A percentile compares a stretch with the other conserved stretches of the same genome.
These are phyloP conservation scores for Drosophila nikananu DNA, from an alignment of 1,140 invertebrate species.

Conservation along the genomic window DNA sequence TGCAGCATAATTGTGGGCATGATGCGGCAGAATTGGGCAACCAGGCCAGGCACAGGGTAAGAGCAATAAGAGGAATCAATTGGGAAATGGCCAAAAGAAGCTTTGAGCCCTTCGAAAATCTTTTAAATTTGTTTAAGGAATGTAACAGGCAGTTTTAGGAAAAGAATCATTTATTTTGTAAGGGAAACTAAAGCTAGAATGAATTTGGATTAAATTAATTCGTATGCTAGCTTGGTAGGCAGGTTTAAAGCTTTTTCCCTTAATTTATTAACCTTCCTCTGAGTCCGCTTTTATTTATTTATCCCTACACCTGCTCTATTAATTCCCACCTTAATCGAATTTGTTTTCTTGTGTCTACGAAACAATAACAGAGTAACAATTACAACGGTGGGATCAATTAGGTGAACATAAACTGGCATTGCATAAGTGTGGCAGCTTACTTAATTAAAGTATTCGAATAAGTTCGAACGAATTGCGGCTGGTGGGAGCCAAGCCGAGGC, in stretches of 20 bases:
- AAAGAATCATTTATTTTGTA: fast-evolving
- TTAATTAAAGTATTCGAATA: slow-evolving; percentile 76
- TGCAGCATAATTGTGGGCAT: slow-evolving; percentile 59
- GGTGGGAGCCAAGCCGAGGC: slow-evolving; percentile 39
- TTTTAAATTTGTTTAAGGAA: neutral
- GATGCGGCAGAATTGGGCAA: slow-evolving; percentile 61
- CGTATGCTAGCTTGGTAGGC: fast-evolving
- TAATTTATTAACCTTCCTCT: neutral
- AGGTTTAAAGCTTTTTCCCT: neutral
- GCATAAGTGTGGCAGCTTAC: slow-evolving; percentile 57
- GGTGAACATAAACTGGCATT: slow-evolving; percentile 42
- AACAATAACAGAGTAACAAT: slow-evolving; percentile 29
- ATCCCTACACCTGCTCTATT: slow-evolving; percentile 8
- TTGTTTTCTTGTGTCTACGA: neutral
- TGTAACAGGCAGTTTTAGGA: neutral
- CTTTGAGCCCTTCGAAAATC: neutral
- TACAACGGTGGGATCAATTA: slow-evolving; percentile 41
- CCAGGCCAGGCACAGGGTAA: slow-evolving; percentile 6
- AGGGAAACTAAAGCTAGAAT: neutral
- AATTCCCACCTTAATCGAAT: slow-evolving; percentile 36
- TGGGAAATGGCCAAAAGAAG: slow-evolving; percentile 12
- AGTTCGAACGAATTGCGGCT: slow-evolving; percentile 25
- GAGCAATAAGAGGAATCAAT: slow-evolving; percentile 13
- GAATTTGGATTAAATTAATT: neutral
- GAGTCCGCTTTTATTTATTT: neutral